A percentile compares a stretch with the other conserved stretches of the same genome.
These are phyloP conservation scores for Enteromius fasciolatus DNA, from an alignment of 2,797 vertebrate genomes.

Conservation along the genomic window DNA sequence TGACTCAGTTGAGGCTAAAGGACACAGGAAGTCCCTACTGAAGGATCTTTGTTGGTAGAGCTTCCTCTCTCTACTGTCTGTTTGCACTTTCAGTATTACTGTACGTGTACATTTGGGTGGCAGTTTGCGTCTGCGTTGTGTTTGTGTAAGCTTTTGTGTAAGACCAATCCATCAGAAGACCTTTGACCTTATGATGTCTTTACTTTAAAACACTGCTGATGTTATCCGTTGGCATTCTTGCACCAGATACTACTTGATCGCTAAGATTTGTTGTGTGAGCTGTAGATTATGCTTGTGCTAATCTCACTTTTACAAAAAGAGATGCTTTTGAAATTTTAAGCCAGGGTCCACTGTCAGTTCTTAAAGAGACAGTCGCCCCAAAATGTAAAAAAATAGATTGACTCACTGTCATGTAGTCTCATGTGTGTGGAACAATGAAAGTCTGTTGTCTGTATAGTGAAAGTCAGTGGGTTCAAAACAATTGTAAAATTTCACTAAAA, in stretches of 20 bases:
- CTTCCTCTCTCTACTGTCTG: constrained; percentile 19
- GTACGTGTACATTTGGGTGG: constrained; percentile 27
- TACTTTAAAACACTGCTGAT: not conserved
- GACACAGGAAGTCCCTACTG: constrained; percentile 41
- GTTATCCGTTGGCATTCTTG: not conserved
- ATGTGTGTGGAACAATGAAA: not conserved
- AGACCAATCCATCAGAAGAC: not conserved
- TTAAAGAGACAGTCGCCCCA: not conserved
- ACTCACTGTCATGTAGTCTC: not conserved
- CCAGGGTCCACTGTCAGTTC: not conserved
- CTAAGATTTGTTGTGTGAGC: not conserved
- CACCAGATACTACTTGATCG: constrained; percentile 5
- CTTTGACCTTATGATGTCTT: constrained; percentile 11
- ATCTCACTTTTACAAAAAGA: constrained; percentile 38
- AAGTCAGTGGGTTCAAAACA: not conserved
- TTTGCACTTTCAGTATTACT: constrained; percentile 33
- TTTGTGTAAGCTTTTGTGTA: constrained; percentile 20
- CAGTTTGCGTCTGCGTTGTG: constrained; percentile 4
- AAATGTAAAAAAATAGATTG: not conserved
- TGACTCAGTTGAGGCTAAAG: constrained; percentile 16
- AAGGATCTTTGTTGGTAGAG: constrained; percentile 1
- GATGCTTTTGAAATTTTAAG: constrained; percentile 25
- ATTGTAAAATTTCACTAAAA: not conserved
- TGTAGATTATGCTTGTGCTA: constrained; percentile 8
- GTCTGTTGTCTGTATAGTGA: not conserved